A percentile compares a stretch with the other conserved stretches of the same genome.
Evolutionary conservation across 1,140 invertebrate species (phyloP).

Genomic region (Heliconius eleuchia): DNA sequence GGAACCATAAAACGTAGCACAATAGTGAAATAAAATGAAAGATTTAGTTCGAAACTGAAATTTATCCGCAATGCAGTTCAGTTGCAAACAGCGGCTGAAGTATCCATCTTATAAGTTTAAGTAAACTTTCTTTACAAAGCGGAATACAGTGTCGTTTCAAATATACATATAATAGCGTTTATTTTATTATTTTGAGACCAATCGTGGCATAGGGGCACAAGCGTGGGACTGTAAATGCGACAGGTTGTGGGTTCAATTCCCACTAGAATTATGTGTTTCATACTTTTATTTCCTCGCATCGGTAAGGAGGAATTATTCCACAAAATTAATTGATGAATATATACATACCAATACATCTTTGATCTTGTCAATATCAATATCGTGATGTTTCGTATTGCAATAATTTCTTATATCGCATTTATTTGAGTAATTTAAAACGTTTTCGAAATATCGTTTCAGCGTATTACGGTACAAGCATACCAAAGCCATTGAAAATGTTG

Average conservation of each 20-base stretch:
- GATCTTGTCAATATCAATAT: neutral
- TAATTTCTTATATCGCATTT: neutral
- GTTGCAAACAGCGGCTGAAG: conserved; percentile 16
- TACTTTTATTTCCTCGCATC: too few relatives aligned
- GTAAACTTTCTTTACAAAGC: conserved; percentile 26
- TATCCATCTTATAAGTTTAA: conserved; percentile 27
- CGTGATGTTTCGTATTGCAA: neutral
- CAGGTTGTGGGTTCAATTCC: too few relatives aligned
- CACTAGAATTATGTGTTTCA: too few relatives aligned
- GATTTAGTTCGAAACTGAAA: conserved; percentile 22
- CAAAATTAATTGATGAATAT: neutral
- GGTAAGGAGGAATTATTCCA: too few relatives aligned
- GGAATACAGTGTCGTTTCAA: neutral
- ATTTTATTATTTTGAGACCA: neutral
- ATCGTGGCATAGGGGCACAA: too few relatives aligned
- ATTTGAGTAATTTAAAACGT: neutral
- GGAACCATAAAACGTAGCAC: neutral
- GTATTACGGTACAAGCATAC: neutral
- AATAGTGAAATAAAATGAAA: conserved; percentile 19
- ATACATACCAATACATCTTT: neutral
- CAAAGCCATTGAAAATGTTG: neutral
- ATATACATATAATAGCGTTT: conserved; percentile 1
- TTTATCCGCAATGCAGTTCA: conserved; percentile 28
- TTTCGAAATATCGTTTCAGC: neutral
- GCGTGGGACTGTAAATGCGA: too few relatives aligned